phyloP scores from a whole-genome alignment of 2,888 invertebrate genomes.

The Fabriciana adippe region DNA sequence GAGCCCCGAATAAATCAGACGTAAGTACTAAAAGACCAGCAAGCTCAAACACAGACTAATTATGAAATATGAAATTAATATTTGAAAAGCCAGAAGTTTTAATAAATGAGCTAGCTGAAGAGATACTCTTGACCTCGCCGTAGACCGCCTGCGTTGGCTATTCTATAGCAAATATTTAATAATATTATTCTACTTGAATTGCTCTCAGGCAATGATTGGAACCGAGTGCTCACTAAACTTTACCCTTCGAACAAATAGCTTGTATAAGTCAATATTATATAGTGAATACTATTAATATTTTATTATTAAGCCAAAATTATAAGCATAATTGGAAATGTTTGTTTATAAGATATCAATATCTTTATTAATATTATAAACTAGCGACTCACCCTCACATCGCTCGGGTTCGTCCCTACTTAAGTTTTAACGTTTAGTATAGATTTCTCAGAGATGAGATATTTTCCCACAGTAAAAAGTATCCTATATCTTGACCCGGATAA shows the following conservation, averaged over 20 bases:
- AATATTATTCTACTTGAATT: slow-evolving; percentile 24
- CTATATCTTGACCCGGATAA: too few species aligned
- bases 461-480: too few species aligned
- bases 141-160: slow-evolving; percentile 15
- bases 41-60: background rate
- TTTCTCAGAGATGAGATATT: too few species aligned
- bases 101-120: slow-evolving; percentile 23
- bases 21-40: background rate
- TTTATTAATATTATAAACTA: too few species aligned
- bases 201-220: slow-evolving; percentile 16
- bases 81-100: slow-evolving; percentile 12
- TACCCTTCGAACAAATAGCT: slow-evolving; percentile 3
- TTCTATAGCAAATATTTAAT: slow-evolving; percentile 29
- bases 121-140: slow-evolving; percentile 24
- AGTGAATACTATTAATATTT: background rate
- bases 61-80: slow-evolving; percentile 8
- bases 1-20: too few species aligned
- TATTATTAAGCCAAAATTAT: background rate
- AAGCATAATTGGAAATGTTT: too few species aligned
- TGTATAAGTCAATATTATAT: background rate
- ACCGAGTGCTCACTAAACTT: slow-evolving; percentile 9
- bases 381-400: too few species aligned
- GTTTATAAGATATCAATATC: too few species aligned
- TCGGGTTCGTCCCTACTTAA: too few species aligned
- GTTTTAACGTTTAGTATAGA: too few species aligned